Percentiles rank a stretch among this genome's conserved stretches.
These are phyloP conservation scores for Coelopa frigida DNA, from an alignment of 1,140 invertebrate species.

Conservation along the genomic window DNA sequence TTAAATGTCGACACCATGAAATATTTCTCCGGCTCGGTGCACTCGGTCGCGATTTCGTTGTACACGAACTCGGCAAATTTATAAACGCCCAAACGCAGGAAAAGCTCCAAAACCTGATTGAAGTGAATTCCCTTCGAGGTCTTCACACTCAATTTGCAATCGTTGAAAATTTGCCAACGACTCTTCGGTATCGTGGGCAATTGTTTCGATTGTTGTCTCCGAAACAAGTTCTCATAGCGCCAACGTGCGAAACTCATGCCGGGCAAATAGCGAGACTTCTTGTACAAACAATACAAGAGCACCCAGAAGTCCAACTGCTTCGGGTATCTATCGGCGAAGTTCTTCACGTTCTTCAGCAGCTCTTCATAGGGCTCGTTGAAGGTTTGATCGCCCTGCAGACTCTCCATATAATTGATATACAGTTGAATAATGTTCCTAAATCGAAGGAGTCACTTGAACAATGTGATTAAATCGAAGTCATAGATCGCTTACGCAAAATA, in stretches of 20 bases:
- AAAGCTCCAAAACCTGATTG: constrained; percentile 17
- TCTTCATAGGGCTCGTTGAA: constrained; percentile 6
- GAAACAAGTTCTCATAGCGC: constrained; percentile 3
- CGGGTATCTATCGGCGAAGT: neutral
- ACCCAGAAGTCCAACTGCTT: neutral
- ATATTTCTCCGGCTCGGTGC: constrained; percentile 18
- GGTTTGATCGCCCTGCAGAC: neutral
- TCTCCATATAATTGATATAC: constrained; percentile 9
- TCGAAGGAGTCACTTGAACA: neutral
- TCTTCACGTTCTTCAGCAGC: neutral
- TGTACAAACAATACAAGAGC: constrained; percentile 5
- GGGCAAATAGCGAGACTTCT: constrained; percentile 7
- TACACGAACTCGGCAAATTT: constrained; percentile 30
- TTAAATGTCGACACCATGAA: constrained; percentile 21
- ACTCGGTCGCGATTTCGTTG: constrained; percentile 10
- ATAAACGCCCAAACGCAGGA: constrained; percentile 25
- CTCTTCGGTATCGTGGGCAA: no score
- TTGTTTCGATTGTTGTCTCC: neutral
- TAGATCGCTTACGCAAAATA: constrained; percentile 4
- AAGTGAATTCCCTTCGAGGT: constrained; percentile 9
- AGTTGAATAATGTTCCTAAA: constrained; percentile 2
- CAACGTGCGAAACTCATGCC: constrained; percentile 5
- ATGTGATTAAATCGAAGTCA: no score
- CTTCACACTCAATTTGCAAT: neutral
- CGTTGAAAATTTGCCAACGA: no score